phyloP scores from a whole-genome alignment of 2,113 vertebrate species.

The Globicephala melas region DNA sequence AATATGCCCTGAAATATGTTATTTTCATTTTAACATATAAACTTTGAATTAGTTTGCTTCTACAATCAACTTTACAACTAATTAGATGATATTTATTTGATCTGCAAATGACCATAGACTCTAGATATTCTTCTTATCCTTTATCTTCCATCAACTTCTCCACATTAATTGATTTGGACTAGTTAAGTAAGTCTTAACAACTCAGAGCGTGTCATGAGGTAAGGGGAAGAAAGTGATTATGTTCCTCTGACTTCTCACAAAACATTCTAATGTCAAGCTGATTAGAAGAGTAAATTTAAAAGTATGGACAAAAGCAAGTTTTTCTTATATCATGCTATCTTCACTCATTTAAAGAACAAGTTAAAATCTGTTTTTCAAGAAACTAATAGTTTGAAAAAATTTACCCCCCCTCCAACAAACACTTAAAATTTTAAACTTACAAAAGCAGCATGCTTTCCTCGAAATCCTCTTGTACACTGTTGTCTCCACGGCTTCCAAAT shows the following conservation, averaged over 20 bases:
- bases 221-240: neutral
- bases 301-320: neutral
- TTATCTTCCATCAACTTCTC: neutral
- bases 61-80: neutral
- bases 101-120: neutral
- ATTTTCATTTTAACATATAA: conserved; percentile 7
- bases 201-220: neutral
- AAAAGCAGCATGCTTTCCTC: conserved; percentile 86
- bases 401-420: neutral
- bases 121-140: neutral
- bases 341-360: neutral
- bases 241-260: neutral
- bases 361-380: conserved; percentile 29
- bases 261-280: neutral
- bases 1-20: neutral
- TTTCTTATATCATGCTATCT: neutral
- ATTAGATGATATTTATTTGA: neutral
- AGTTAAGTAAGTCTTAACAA: conserved; percentile 23
- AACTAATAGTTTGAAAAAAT: conserved; percentile 19
- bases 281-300: neutral
- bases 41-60: neutral
- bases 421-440: conserved; percentile 84
- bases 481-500: conserved; percentile 98
- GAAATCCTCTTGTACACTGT: conserved; percentile 90
- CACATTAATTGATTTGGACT: neutral